A percentile compares a stretch with the other conserved stretches of the same genome.
Conservation (phyloP, 2,888 invertebrate genomes). For the Chloroclystis v-ata region DNA sequence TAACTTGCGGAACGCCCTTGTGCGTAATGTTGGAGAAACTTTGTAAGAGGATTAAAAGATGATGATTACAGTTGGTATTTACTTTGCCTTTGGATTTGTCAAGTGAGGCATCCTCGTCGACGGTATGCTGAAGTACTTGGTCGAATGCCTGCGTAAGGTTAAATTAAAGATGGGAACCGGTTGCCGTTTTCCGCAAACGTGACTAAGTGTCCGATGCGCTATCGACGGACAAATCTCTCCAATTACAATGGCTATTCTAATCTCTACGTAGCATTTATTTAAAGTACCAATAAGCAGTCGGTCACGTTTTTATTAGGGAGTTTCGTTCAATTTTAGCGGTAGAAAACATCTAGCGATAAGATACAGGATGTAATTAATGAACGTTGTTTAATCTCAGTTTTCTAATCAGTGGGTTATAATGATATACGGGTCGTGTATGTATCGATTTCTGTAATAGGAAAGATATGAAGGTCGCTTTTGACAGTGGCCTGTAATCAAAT, state of each 20-base stretch:
- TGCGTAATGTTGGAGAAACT: conserved; percentile 28
- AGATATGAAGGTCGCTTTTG: neutral
- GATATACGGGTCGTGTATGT: too few species aligned
- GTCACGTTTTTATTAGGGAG: conserved; percentile 31
- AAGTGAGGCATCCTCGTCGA: conserved; percentile 31
- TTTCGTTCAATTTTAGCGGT: conserved; percentile 22
- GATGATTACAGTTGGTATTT: conserved; percentile 12
- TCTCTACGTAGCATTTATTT: conserved; percentile 32
- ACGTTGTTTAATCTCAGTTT: neutral
- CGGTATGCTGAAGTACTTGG: conserved; percentile 32
- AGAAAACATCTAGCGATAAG: conserved; percentile 12
- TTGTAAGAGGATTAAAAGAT: conserved; percentile 35
- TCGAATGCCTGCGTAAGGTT: conserved; percentile 33
- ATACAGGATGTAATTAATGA: conserved; percentile 3
- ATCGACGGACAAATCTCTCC: conserved; percentile 38
- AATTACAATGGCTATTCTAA: conserved; percentile 34
- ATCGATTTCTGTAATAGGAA: neutral
- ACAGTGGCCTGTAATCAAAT: conserved; percentile 1
- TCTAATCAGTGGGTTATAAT: too few species aligned
- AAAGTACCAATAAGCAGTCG: conserved; percentile 31
- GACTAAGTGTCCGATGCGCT: conserved; percentile 35
- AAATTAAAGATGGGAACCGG: conserved; percentile 36
- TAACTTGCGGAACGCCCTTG: conserved; percentile 32
- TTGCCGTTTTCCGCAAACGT: conserved; percentile 38
- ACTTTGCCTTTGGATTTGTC: conserved; percentile 30